Evolutionary conservation across 2,113 vertebrate genomes (phyloP), one percentile per base, ranked within the genome.

Genomic region (Pelecanoides urinatrix): DNA sequence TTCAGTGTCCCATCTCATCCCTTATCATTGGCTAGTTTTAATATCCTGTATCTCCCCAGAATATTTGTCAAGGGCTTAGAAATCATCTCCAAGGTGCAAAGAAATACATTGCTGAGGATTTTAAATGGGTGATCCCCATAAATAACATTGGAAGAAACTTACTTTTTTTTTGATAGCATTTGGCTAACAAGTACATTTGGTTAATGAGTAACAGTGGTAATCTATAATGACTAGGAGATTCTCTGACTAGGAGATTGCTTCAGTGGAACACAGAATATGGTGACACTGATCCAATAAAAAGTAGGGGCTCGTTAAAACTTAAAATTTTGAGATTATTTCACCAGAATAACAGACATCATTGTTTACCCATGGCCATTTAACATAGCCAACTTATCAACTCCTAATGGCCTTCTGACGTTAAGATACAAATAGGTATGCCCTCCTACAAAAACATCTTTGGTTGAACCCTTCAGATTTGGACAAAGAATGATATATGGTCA

Each of bases 11-110:
- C 63, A 83, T 74, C 85, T 92, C 56, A 71, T 84, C 52, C 86
- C 75, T 92, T 90, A 74, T 55, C 82, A 86, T 79, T 93, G 88
- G 55, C 23, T 50, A 77, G 50, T 76, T 95, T 93, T 79, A 95
- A 92, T 95, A 94, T 68, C 40, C 38, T 93, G 88, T 94, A 73
- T 95, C 63, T 77, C 75, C 17, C 38, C 13, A 52, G 82, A 80
- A 92, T 96, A 96, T 96, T 96, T 96, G 72, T 83, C 34, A 55
- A 92, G 52, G 68, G 42, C 55, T 96, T 93, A 88, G 21, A 77
- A 94, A 84, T 79, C 45, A 71, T 86, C 50, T 80, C 47, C n/a
- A 74, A 84, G 50, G 71, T 92, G 11, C n/a, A 94, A 91, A 62
- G 59, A n/a, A 94, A 59, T 73, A 85, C 3, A 13, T 44, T 80